Evolutionary conservation across 2,888 invertebrate species (phyloP).

Genomic region (Caradrina kadenii): DNA sequence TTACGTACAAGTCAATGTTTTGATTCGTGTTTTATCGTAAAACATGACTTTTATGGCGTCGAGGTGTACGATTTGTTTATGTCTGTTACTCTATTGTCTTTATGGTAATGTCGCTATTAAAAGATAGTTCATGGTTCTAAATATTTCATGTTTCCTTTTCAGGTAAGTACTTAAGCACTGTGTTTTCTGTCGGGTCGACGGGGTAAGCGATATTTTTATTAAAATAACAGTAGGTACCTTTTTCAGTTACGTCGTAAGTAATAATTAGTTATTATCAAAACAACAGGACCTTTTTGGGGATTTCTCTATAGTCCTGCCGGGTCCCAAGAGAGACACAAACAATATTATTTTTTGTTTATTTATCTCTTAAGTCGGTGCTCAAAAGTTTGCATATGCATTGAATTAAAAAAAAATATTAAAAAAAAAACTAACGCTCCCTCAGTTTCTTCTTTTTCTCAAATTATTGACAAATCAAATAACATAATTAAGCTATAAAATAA

Average conservation of each 20-base stretch:
- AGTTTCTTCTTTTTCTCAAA: not conserved
- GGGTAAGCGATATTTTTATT: conserved; percentile 20
- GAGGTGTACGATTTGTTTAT: conserved; percentile 17
- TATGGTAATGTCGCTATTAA: not conserved
- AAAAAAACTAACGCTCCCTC: not conserved
- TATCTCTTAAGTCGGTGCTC: too few species aligned
- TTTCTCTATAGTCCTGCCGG: too few species aligned
- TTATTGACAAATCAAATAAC: not conserved
- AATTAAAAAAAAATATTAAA: too few species aligned
- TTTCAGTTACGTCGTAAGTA: too few species aligned
- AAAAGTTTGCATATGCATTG: too few species aligned
- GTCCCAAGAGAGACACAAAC: too few species aligned
- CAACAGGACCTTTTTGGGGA: too few species aligned
- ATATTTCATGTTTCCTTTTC: conserved; percentile 16
- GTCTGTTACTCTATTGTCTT: conserved; percentile 9
- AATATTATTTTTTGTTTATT: too few species aligned
- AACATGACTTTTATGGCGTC: conserved; percentile 28
- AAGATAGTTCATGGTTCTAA: not conserved
- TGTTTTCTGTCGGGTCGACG: not conserved
- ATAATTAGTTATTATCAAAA: too few species aligned
- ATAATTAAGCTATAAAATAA: not conserved
- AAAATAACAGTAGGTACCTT: not conserved
- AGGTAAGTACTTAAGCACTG: conserved; percentile 20
- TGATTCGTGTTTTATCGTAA: conserved; percentile 30
- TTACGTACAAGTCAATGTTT: conserved; percentile 28